Evolutionary conservation across 2,113 vertebrate genomes (phyloP).

Genomic region (Eleginops maclovinus): DNA sequence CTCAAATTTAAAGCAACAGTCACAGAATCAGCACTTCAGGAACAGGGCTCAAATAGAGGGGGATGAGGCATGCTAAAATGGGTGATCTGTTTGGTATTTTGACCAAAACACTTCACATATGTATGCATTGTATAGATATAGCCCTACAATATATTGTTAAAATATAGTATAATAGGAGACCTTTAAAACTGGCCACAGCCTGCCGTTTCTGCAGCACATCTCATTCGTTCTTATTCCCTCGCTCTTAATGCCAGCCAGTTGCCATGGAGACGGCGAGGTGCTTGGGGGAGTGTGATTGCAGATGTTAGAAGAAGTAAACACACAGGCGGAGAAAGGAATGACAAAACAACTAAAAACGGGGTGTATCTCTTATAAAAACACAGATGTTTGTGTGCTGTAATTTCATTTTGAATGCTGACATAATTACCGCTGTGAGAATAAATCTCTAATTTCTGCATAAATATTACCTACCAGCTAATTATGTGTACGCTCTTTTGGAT

Average conservation of each 20-base stretch:
- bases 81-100: too few relatives aligned
- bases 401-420: neutral
- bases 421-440: neutral
- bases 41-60: too few relatives aligned
- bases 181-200: slow-evolving; percentile 42
- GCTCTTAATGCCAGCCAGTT: slow-evolving; percentile 72
- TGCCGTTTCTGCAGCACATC: slow-evolving; percentile 47
- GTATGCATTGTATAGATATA: too few relatives aligned
- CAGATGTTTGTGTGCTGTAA: neutral
- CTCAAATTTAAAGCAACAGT: too few relatives aligned
- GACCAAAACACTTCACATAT: too few relatives aligned
- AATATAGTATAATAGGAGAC: too few relatives aligned
- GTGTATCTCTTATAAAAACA: slow-evolving; percentile 25
- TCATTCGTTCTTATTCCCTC: slow-evolving; percentile 52
- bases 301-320: slow-evolving; percentile 71
- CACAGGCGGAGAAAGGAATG: slow-evolving; percentile 43
- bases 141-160: too few relatives aligned
- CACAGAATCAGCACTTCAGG: too few relatives aligned
- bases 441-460: neutral
- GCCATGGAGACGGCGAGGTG: slow-evolving; percentile 74
- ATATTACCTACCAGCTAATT: neutral
- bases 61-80: too few relatives aligned
- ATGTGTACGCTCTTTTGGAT: neutral
- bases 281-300: slow-evolving; percentile 74
- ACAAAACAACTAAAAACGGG: slow-evolving; percentile 51